These are phyloP conservation scores for Antheraea yamamai DNA, from an alignment of 2,888 invertebrate species.

Conservation along the genomic window DNA sequence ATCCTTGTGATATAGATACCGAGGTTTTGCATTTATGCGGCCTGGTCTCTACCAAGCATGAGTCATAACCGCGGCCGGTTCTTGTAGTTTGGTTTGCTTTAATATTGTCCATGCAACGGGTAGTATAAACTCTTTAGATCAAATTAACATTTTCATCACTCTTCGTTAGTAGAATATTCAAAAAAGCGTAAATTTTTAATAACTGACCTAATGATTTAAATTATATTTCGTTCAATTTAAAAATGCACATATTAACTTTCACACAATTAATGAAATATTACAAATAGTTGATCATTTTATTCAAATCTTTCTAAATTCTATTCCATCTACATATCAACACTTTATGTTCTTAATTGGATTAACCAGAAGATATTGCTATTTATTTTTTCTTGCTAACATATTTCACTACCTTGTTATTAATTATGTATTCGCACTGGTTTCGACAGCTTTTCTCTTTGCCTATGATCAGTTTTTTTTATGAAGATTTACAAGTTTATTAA, in stretches of 20 bases:
- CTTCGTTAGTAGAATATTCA: not conserved
- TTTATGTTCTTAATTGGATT: not conserved
- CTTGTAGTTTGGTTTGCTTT: slow-evolving; percentile 39
- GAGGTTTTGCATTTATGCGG: slow-evolving; percentile 27
- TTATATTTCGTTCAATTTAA: not conserved
- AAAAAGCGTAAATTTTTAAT: not conserved
- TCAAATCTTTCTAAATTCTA: too few species aligned
- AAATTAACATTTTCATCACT: not conserved
- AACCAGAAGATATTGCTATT: too few species aligned
- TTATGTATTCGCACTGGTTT: too few species aligned
- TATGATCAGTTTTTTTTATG: too few species aligned
- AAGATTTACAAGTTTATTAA: too few species aligned
- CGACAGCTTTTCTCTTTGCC: too few species aligned
- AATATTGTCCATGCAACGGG: slow-evolving; percentile 15
- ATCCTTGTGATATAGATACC: not conserved
- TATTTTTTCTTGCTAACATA: too few species aligned
- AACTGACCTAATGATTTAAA: not conserved
- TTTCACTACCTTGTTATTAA: too few species aligned
- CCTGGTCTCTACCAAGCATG: slow-evolving; percentile 40
- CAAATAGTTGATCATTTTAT: not conserved
- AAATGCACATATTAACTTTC: not conserved
- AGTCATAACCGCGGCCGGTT: slow-evolving; percentile 65
- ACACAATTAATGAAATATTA: not conserved
- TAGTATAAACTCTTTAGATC: not conserved
- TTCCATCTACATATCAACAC: not conserved